These are phyloP conservation scores for Crenichthys baileyi DNA, from an alignment of 2,797 vertebrate genomes.

Conservation along the genomic window DNA sequence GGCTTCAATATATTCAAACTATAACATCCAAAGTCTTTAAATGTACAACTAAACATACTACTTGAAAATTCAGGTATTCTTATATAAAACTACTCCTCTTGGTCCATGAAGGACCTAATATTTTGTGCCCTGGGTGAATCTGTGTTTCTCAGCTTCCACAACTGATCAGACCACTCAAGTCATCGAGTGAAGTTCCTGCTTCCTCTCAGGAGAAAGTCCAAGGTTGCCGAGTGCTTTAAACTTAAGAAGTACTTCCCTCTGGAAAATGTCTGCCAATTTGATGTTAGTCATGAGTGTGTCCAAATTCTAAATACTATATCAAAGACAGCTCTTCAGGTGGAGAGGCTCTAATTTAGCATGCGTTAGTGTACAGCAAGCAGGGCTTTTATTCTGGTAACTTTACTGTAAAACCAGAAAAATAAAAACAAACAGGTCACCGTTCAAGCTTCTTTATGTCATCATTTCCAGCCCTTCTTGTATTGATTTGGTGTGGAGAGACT, in stretches of 20 bases:
- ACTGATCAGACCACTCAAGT: no score
- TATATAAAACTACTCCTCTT: no score
- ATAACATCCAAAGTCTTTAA: no score
- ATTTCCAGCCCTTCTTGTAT: neutral
- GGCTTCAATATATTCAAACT: no score
- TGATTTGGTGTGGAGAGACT: neutral
- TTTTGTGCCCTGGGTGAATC: no score
- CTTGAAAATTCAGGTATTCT: no score
- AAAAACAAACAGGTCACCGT: no score
- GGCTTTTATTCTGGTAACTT: neutral
- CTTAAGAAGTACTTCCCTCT: neutral
- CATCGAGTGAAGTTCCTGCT: no score
- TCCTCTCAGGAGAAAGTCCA: neutral
- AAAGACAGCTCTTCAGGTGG: neutral
- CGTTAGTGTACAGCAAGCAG: neutral
- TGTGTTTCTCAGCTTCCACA: no score
- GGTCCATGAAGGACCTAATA: no score
- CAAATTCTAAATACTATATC: neutral
- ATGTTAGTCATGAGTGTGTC: neutral
- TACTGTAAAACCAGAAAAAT: neutral
- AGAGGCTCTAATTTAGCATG: neutral
- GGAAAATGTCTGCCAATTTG: neutral
- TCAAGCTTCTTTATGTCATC: no score
- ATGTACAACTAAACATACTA: no score
- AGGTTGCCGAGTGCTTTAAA: neutral